Conservation (phyloP, 2,113 vertebrate genomes). For the Nesogale talazaci region DNA sequence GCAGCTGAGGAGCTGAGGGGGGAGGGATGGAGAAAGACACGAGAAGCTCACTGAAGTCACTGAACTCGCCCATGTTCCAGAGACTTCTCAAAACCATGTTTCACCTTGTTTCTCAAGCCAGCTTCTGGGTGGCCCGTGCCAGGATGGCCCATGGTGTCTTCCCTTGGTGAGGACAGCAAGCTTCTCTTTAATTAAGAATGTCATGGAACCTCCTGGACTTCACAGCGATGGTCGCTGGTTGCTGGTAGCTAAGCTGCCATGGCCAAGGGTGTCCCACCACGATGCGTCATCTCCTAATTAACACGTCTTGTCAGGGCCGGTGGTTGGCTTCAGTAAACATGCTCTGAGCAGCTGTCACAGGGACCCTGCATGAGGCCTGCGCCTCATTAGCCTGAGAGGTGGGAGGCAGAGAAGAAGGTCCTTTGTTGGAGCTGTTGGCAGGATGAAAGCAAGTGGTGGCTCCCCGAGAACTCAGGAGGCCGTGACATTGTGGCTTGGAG, state of each 20-base stretch:
- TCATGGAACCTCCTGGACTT: conserved; percentile 37
- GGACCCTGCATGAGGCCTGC: conserved; percentile 68
- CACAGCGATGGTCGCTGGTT: conserved; percentile 72
- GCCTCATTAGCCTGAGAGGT: conserved; percentile 57
- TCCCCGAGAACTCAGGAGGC: neutral
- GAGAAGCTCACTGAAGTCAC: neutral
- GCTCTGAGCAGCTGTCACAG: conserved; percentile 85
- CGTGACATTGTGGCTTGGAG: neutral
- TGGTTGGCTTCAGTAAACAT: conserved; percentile 72
- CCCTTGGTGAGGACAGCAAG: conserved; percentile 29
- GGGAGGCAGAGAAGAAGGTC: neutral
- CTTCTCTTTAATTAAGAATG: conserved; percentile 74
- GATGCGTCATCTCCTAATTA: conserved; percentile 84
- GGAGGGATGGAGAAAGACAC: neutral
- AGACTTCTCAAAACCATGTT: too few relatives aligned
- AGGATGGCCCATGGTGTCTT: neutral
- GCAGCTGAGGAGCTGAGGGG: neutral
- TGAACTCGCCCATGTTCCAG: neutral
- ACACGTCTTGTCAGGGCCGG: conserved; percentile 83
- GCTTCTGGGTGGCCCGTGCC: neutral
- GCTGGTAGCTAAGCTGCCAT: conserved; percentile 49
- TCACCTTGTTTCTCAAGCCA: neutral
- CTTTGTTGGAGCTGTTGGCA: conserved; percentile 13
- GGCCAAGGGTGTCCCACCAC: conserved; percentile 58
- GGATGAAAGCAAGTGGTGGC: neutral